A percentile compares a stretch with the other conserved stretches of the same genome.
phyloP scores from a whole-genome alignment of 2,113 vertebrate genomes.

The Bathybates hornii region DNA sequence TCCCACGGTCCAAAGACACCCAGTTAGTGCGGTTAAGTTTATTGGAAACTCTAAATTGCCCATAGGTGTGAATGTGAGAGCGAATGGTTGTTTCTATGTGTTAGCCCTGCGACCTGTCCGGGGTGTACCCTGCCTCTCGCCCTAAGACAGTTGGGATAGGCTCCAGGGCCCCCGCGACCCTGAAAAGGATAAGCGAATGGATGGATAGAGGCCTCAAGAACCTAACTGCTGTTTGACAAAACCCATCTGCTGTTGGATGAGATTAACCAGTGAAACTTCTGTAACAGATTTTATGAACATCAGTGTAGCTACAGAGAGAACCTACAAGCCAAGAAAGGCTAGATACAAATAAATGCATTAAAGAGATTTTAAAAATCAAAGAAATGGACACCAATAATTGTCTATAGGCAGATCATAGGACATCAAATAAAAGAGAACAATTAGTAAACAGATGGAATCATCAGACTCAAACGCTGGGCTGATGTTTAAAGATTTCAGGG shows the following conservation, averaged over 20 bases:
- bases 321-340: not conserved
- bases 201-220: not conserved
- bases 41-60: not conserved
- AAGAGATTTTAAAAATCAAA: not conserved
- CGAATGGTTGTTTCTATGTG: fast-evolving
- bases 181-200: fast-evolving
- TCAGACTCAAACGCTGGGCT: not conserved
- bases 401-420: not conserved
- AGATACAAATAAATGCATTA: not conserved
- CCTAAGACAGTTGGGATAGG: not conserved
- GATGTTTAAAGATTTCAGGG: not conserved
- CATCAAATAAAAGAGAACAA: not conserved
- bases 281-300: not conserved
- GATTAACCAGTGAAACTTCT: fast-evolving
- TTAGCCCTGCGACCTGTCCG: not conserved
- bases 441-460: not conserved
- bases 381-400: not conserved
- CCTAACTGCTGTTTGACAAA: not conserved
- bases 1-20: not conserved
- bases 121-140: fast-evolving
- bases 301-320: not conserved
- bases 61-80: not conserved
- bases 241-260: not conserved
- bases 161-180: fast-evolving
- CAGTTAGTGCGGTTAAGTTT: fast-evolving